Evolutionary conservation across 2,113 vertebrate genomes (phyloP).

Genomic region (Saguinus midas): DNA sequence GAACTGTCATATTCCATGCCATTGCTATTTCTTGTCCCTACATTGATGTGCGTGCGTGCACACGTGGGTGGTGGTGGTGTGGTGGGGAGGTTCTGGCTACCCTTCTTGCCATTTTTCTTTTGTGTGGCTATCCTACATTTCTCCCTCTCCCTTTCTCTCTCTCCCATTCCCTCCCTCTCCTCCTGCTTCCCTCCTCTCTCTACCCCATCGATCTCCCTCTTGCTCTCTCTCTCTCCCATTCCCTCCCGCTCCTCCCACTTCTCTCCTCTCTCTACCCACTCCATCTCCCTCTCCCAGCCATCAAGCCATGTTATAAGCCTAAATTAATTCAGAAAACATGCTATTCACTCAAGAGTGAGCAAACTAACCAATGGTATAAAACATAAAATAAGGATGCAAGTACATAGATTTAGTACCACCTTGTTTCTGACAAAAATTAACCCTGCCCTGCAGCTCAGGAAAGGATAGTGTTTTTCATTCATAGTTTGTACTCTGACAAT

Average conservation of each 20-base stretch:
- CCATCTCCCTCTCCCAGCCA: background rate
- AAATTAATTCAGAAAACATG: background rate
- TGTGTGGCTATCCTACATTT: background rate
- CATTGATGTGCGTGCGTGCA: accelerated
- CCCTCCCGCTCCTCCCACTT: too few species aligned
- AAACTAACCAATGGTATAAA: background rate
- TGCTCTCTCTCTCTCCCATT: too few species aligned
- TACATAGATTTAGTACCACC: too few species aligned
- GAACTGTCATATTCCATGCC: background rate
- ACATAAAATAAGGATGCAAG: background rate
- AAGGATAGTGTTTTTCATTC: background rate
- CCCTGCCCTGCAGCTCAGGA: background rate
- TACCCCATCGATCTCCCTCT: too few species aligned
- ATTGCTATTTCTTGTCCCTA: background rate
- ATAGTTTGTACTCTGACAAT: background rate
- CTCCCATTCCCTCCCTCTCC: background rate
- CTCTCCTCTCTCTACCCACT: too few species aligned
- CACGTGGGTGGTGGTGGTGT: accelerated
- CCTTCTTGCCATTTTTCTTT: background rate
- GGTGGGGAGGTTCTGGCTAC: background rate
- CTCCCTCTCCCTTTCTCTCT: too few species aligned
- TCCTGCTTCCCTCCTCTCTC: background rate
- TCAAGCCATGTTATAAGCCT: background rate
- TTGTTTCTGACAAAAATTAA: background rate
- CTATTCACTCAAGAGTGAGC: background rate